phyloP scores from a whole-genome alignment of 2,113 vertebrate species.

The Syrrhaptes paradoxus region DNA sequence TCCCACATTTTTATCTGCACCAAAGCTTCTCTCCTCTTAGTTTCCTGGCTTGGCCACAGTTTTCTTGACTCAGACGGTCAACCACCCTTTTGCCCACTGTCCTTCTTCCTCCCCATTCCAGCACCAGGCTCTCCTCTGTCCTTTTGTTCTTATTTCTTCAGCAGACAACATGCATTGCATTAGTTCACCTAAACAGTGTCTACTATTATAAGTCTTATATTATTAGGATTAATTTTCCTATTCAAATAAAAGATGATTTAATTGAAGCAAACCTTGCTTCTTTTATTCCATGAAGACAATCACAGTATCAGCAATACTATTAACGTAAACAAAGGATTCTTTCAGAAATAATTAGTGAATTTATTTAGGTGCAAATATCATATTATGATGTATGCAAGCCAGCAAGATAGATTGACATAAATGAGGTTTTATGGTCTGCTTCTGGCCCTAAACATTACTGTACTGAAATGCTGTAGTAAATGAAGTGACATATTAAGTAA shows the following conservation, averaged over 20 bases:
- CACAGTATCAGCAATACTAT: background rate
- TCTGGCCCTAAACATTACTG: background rate
- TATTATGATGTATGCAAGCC: background rate
- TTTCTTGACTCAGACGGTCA: background rate
- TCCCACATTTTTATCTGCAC: background rate
- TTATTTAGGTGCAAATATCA: conserved; percentile 1
- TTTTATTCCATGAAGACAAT: background rate
- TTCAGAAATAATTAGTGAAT: conserved; percentile 1
- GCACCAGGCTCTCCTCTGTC: background rate
- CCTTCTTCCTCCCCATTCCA: background rate
- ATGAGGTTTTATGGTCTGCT: background rate
- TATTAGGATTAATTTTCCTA: background rate
- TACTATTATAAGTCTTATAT: background rate
- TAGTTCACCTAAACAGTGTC: background rate
- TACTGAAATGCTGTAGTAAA: background rate
- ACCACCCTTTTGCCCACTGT: background rate
- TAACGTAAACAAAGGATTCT: background rate
- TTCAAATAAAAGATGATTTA: background rate
- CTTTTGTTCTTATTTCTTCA: background rate
- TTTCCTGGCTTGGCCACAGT: background rate
- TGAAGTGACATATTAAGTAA: background rate
- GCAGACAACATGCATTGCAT: background rate
- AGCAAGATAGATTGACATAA: background rate
- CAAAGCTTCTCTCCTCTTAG: background rate
- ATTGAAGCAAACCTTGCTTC: background rate